Percentiles rank a stretch among this genome's conserved stretches.
phyloP scores from a whole-genome alignment of 1,140 invertebrate species.

The Condylostylus longicornis region DNA sequence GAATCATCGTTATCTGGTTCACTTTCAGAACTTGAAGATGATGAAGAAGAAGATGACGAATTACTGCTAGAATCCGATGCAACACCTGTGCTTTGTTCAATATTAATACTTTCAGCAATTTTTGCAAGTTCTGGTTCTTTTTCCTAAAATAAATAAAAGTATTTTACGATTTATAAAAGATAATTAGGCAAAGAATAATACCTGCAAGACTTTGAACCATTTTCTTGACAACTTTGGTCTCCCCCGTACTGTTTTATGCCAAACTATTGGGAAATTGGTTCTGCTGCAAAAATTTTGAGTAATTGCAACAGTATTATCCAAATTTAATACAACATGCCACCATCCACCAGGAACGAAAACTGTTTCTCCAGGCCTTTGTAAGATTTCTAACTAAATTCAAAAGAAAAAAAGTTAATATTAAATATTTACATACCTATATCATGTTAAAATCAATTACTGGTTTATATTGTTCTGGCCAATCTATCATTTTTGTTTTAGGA shows the following conservation, averaged over 20 bases:
- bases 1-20: slow-evolving; percentile 44
- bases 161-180: neutral
- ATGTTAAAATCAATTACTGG: slow-evolving; percentile 46
- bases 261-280: slow-evolving; percentile 92
- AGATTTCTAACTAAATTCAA: slow-evolving; percentile 63
- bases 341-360: slow-evolving; percentile 96
- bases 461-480: slow-evolving; percentile 83
- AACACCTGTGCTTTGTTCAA: slow-evolving; percentile 73
- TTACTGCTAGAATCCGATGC: slow-evolving; percentile 89
- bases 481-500: slow-evolving; percentile 75
- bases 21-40: slow-evolving; percentile 46
- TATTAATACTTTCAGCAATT: slow-evolving; percentile 72
- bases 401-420: neutral
- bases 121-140: slow-evolving; percentile 70
- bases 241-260: slow-evolving; percentile 95
- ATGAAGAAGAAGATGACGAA: slow-evolving; percentile 69
- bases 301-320: slow-evolving; percentile 90
- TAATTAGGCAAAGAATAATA: slow-evolving; percentile 15
- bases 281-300: slow-evolving; percentile 96
- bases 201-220: slow-evolving; percentile 56
- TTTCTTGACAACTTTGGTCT: slow-evolving; percentile 85
- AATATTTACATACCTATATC: neutral
- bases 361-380: slow-evolving; percentile 94
- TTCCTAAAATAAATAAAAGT: slow-evolving; percentile 33
- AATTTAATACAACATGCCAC: slow-evolving; percentile 98